phyloP scores from a whole-genome alignment of 2,888 invertebrate species.

The Augochlorella aurata region DNA sequence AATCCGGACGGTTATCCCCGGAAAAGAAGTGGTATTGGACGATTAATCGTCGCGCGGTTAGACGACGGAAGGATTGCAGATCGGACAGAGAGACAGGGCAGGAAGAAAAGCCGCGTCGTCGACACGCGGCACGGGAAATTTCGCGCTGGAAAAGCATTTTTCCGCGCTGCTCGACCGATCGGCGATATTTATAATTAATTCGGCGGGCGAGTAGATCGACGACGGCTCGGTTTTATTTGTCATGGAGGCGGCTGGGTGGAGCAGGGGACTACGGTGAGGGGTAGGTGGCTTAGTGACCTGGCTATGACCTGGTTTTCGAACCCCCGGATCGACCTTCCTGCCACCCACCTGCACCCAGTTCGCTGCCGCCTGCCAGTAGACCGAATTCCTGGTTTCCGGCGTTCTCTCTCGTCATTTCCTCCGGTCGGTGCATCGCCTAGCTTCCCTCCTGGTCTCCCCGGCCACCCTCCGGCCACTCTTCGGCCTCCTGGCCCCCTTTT shows the following conservation, averaged over 20 bases:
- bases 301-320: constrained; percentile 74
- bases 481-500: background rate
- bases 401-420: constrained; percentile 51
- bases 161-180: background rate
- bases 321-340: constrained; percentile 58
- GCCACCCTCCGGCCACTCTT: background rate
- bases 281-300: constrained; percentile 75
- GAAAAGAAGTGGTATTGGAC: too few species aligned
- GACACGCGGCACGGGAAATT: background rate
- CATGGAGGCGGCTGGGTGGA: constrained; percentile 38
- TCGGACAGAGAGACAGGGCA: background rate
- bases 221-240: constrained; percentile 58
- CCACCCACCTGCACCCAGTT: constrained; percentile 58
- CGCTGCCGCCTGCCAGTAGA: constrained; percentile 52
- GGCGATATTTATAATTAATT: constrained; percentile 56
- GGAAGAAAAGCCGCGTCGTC: background rate
- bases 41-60: background rate
- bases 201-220: constrained; percentile 27
- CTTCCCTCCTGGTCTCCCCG: background rate
- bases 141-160: background rate
- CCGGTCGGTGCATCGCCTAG: constrained; percentile 40
- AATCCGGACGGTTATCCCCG: too few species aligned
- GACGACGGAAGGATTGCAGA: background rate
- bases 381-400: constrained; percentile 71
- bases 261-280: background rate